phyloP scores from a whole-genome alignment of 2,113 vertebrate genomes.

The Ophthalmotilapia sp. region DNA sequence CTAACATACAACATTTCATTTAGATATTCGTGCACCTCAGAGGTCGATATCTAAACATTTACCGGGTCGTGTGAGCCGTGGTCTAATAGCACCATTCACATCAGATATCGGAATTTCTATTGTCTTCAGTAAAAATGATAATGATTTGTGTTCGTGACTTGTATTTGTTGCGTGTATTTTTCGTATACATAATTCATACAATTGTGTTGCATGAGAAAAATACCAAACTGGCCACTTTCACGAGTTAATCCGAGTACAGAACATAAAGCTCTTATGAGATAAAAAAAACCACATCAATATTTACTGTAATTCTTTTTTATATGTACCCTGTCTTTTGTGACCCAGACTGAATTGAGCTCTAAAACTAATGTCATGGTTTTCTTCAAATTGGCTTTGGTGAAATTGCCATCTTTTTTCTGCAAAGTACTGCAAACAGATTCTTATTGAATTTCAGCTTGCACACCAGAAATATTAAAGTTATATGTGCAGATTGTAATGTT shows the following conservation, averaged over 20 bases:
- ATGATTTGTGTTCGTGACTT: not conserved
- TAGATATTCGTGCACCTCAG: not conserved
- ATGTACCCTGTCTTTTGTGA: not conserved
- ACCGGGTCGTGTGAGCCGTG: fast-evolving
- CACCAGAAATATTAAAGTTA: not conserved
- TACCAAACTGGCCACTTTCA: not conserved
- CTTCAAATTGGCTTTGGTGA: not conserved
- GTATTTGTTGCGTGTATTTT: not conserved
- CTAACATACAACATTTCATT: not conserved
- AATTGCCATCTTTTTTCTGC: not conserved
- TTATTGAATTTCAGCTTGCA: not conserved
- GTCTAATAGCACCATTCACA: not conserved
- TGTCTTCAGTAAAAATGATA: not conserved
- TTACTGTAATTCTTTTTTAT: not conserved
- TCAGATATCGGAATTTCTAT: not conserved
- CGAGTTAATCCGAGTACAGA: not conserved
- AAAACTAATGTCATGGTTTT: not conserved
- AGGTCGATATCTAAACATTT: not conserved
- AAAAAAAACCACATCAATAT: not conserved
- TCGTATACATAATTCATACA: not conserved
- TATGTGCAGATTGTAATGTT: not conserved
- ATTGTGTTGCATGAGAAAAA: not conserved
- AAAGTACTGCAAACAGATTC: not conserved
- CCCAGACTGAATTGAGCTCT: not conserved
- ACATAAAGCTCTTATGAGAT: not conserved